Conservation (phyloP, 2,113 vertebrate species). For the Dasyornis broadbenti region DNA sequence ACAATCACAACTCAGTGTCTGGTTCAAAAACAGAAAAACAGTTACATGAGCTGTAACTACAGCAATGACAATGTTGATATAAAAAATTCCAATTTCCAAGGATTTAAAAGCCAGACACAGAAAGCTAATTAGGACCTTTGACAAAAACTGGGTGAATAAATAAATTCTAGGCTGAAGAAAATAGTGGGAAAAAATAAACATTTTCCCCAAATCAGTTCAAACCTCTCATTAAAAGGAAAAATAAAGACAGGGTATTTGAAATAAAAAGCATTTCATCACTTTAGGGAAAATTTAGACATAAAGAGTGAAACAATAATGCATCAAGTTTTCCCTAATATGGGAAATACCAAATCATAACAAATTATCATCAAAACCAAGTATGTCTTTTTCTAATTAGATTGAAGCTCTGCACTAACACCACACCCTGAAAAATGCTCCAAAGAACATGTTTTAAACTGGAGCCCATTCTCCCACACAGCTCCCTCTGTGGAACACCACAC, state of each 20-base stretch:
- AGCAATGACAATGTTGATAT: constrained; percentile 25
- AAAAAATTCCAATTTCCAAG: constrained; percentile 36
- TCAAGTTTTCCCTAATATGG: constrained; percentile 1
- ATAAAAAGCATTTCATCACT: background rate
- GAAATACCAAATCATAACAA: constrained; percentile 24
- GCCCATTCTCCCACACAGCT: background rate
- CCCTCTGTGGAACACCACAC: background rate
- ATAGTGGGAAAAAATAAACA: constrained; percentile 2
- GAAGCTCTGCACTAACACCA: background rate
- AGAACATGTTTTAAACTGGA: background rate
- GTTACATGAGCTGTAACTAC: constrained; percentile 19
- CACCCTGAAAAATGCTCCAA: background rate
- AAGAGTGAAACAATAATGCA: background rate
- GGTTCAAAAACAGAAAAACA: background rate
- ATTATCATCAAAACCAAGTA: background rate
- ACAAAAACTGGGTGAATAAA: constrained; percentile 29
- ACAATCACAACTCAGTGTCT: background rate
- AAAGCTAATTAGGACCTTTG: background rate
- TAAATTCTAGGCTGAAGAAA: constrained; percentile 27
- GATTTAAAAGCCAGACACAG: constrained; percentile 26
- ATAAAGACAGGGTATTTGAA: background rate
- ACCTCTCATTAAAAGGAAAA: background rate
- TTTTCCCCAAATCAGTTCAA: background rate
- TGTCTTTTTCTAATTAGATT: constrained; percentile 29
- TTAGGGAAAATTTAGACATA: background rate